Conservation (phyloP, 1,140 invertebrate genomes). For the Daktulosphaira vitifoliae region DNA sequence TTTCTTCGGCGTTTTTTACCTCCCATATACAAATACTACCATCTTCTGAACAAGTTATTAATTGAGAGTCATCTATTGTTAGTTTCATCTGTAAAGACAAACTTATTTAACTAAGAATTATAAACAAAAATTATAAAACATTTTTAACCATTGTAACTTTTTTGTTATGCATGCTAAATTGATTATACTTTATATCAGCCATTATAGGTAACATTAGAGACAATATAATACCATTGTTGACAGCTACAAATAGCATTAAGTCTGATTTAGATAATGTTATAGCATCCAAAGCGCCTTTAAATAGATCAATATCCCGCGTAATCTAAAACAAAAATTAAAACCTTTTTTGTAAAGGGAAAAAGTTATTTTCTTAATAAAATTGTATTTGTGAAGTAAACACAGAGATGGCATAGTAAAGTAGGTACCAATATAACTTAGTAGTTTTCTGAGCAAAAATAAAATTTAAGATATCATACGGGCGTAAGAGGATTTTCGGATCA, state of each 20-base stretch:
- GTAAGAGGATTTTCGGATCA: too few relatives aligned
- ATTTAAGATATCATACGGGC: too few relatives aligned
- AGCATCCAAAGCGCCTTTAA: slow-evolving; percentile 46
- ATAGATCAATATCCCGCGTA: slow-evolving; percentile 44
- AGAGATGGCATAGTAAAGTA: too few relatives aligned
- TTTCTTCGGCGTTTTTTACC: slow-evolving; percentile 62
- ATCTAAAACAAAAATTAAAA: too few relatives aligned
- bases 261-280: slow-evolving; percentile 63
- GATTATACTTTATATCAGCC: slow-evolving; percentile 58
- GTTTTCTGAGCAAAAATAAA: too few relatives aligned
- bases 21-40: slow-evolving; percentile 78
- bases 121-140: neutral
- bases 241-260: slow-evolving; percentile 64
- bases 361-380: too few relatives aligned
- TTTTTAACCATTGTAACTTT: slow-evolving; percentile 43
- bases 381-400: too few relatives aligned
- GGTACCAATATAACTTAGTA: too few relatives aligned
- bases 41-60: slow-evolving; percentile 65
- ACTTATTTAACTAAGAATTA: too few relatives aligned
- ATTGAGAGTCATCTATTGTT: slow-evolving; percentile 66
- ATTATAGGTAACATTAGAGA: slow-evolving; percentile 69
- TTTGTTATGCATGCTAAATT: slow-evolving; percentile 60
- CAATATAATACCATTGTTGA: slow-evolving; percentile 60
- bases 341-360: too few relatives aligned
- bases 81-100: slow-evolving; percentile 50